These are phyloP conservation scores for Mormyrops boulengeri DNA, from an alignment of 2,797 vertebrate species.

Conservation along the genomic window DNA sequence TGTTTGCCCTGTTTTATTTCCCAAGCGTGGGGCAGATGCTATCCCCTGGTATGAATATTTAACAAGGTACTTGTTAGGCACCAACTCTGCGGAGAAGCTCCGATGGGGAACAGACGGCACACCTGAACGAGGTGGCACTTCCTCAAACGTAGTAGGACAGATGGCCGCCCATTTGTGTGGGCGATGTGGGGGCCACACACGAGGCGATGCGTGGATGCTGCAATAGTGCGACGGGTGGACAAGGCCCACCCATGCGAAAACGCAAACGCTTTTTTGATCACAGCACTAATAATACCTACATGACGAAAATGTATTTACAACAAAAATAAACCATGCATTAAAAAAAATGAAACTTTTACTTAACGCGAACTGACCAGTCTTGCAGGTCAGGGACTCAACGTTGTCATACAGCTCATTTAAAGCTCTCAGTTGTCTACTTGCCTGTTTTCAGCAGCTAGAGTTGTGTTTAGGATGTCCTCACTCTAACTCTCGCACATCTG, in stretches of 20 bases:
- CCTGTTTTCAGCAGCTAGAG: neutral
- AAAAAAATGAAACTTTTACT: neutral
- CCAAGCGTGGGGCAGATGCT: constrained; percentile 24
- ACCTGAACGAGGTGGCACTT: constrained; percentile 35
- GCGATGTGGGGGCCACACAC: constrained; percentile 13
- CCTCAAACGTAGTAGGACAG: constrained; percentile 47
- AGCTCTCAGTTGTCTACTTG: neutral
- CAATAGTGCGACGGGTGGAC: neutral
- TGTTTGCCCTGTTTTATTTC: constrained; percentile 20
- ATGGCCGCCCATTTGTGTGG: constrained; percentile 53
- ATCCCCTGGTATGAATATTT: constrained; percentile 48
- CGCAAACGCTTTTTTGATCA: neutral
- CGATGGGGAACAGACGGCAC: constrained; percentile 47
- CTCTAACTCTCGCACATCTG: neutral
- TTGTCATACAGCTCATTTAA: neutral
- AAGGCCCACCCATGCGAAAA: neutral
- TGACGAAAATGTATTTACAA: neutral
- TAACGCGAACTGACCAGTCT: neutral
- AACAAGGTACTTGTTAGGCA: constrained; percentile 52
- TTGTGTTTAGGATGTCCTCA: neutral
- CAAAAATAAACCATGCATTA: neutral
- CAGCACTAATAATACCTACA: neutral
- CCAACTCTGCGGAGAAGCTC: constrained; percentile 39
- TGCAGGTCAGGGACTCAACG: neutral
- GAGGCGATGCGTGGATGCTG: neutral